Percentiles rank a stretch among this genome's conserved stretches.
Evolutionary conservation across 2,113 vertebrate genomes (phyloP).

Genomic region (Ammodytes dubius): DNA sequence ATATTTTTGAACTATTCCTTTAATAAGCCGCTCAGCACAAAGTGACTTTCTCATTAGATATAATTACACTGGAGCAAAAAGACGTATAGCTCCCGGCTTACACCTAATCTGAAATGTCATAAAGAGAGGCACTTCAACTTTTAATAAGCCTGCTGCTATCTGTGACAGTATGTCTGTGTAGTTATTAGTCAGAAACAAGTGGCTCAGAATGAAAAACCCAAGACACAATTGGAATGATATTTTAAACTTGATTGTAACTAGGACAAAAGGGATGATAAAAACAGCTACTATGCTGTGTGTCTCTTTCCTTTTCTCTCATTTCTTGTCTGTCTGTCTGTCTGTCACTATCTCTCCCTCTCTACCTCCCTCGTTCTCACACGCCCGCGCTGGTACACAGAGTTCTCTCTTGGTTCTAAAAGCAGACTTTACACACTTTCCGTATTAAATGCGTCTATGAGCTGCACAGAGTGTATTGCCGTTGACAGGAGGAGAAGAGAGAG

Average conservation of each 20-base stretch:
- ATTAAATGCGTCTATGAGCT: slow-evolving; percentile 46
- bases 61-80: slow-evolving; percentile 9
- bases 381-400: slow-evolving; percentile 46
- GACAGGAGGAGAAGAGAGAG: slow-evolving; percentile 20
- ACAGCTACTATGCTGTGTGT: slow-evolving; percentile 47
- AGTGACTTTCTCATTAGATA: slow-evolving; percentile 38
- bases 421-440: slow-evolving; percentile 43
- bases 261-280: slow-evolving; percentile 48
- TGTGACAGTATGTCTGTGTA: slow-evolving; percentile 45
- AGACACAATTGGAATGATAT: slow-evolving; percentile 42
- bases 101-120: slow-evolving; percentile 52
- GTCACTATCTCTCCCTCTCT: slow-evolving; percentile 34
- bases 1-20: no score
- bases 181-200: slow-evolving; percentile 38
- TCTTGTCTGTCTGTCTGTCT: slow-evolving; percentile 15
- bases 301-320: slow-evolving; percentile 13
- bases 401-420: slow-evolving; percentile 37
- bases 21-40: slow-evolving; percentile 24
- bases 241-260: slow-evolving; percentile 51
- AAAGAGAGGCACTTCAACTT: slow-evolving; percentile 37
- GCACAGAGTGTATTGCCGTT: slow-evolving; percentile 46
- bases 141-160: slow-evolving; percentile 47
- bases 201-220: slow-evolving; percentile 12
- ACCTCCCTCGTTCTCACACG: slow-evolving; percentile 13
- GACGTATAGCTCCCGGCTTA: neutral